Evolutionary conservation across 2,797 vertebrate genomes (phyloP).

Genomic region (Peromyscus aztecus): DNA sequence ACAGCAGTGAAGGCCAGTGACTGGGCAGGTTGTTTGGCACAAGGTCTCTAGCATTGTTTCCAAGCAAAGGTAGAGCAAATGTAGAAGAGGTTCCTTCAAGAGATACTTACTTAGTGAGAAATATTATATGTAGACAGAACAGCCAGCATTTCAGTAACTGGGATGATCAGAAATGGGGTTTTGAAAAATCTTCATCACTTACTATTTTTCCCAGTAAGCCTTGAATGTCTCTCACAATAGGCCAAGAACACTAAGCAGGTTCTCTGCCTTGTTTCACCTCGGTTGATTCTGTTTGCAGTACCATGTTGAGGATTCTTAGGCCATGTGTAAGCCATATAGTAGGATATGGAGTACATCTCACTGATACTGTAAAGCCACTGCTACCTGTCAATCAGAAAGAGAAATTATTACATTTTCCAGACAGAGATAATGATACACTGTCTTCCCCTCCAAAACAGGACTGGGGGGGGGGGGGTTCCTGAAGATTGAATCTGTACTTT

Average conservation of each 20-base stretch:
- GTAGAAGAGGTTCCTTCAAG: background rate
- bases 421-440: background rate
- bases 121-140: background rate
- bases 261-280: background rate
- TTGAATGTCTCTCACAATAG: background rate
- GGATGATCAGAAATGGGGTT: background rate
- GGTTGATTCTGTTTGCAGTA: background rate
- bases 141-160: background rate
- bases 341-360: background rate
- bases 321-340: background rate
- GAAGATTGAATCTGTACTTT: background rate
- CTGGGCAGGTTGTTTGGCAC: background rate
- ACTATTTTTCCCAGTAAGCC: background rate
- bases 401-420: background rate
- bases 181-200: background rate
- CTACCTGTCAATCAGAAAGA: background rate
- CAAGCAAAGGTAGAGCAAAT: background rate
- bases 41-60: conserved; percentile 7
- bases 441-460: background rate
- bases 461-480: background rate
- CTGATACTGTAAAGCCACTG: background rate
- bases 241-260: background rate
- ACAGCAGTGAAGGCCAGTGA: background rate
- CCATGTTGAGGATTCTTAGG: background rate
- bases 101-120: background rate